These are phyloP conservation scores for Galbula dea DNA, from an alignment of 2,113 vertebrate genomes.

Conservation along the genomic window DNA sequence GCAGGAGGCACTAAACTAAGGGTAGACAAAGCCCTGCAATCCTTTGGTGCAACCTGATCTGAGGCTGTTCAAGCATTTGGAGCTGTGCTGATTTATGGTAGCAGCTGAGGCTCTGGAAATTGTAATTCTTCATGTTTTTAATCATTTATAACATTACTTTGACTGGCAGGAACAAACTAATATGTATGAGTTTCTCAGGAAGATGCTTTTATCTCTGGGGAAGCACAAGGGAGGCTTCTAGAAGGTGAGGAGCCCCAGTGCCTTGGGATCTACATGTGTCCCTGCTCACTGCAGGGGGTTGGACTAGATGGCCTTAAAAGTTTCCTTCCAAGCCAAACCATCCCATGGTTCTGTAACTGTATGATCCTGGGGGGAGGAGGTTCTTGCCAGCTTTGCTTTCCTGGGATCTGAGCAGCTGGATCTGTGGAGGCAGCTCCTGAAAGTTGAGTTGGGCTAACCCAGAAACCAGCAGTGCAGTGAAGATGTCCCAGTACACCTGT, in stretches of 20 bases:
- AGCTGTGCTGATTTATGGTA: slow-evolving; percentile 33
- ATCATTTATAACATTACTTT: background rate
- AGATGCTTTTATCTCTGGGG: background rate
- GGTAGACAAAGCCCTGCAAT: background rate
- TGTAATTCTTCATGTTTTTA: background rate
- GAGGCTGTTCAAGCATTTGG: background rate
- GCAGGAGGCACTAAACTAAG: background rate
- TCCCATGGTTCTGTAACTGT: background rate
- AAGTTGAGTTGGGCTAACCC: background rate
- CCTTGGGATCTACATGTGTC: fast-evolving
- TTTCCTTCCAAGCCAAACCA: background rate
- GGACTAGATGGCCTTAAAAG: background rate
- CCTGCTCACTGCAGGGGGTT: background rate
- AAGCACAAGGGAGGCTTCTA: background rate
- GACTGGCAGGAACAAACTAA: background rate
- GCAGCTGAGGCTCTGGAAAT: slow-evolving; percentile 30
- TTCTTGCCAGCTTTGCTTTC: background rate
- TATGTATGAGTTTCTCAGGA: fast-evolving
- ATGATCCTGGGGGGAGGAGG: background rate
- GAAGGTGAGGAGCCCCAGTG: background rate
- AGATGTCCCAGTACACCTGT: fast-evolving
- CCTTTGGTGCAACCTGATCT: background rate
- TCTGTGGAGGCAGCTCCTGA: background rate
- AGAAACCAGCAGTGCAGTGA: too few species aligned
- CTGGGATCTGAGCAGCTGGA: background rate